These are phyloP conservation scores for Rotaria socialis DNA, from an alignment of 2,888 invertebrate genomes.

Conservation along the genomic window DNA sequence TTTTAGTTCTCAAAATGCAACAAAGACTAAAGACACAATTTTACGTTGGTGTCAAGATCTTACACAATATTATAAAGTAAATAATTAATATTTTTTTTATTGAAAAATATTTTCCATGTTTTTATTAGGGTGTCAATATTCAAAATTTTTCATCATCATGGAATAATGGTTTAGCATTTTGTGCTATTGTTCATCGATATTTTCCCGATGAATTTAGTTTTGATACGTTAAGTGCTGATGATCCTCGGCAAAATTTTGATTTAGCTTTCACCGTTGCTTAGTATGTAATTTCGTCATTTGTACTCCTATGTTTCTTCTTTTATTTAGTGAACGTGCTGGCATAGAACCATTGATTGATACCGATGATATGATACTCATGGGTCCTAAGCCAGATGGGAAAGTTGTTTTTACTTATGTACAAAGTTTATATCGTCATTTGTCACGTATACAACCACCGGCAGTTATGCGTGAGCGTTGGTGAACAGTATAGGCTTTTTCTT, in stretches of 20 bases:
- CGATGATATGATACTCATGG: slow-evolving; percentile 33
- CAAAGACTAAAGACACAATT: neutral
- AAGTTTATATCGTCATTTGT: slow-evolving; percentile 28
- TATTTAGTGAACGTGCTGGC: slow-evolving; percentile 17
- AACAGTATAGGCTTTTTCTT: neutral
- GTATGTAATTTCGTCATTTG: neutral
- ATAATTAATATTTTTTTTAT: neutral
- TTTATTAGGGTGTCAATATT: slow-evolving; percentile 11
- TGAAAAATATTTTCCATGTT: too few species aligned
- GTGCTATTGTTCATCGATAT: slow-evolving; percentile 37
- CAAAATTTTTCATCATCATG: slow-evolving; percentile 9
- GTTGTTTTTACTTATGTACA: slow-evolving; percentile 37
- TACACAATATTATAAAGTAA: slow-evolving; percentile 31
- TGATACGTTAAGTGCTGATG: neutral
- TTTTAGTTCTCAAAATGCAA: neutral
- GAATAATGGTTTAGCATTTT: slow-evolving; percentile 30
- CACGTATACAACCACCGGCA: slow-evolving; percentile 13
- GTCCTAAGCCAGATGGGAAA: slow-evolving; percentile 22
- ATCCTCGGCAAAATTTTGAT: slow-evolving; percentile 16
- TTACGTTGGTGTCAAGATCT: slow-evolving; percentile 36
- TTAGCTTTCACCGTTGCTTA: slow-evolving; percentile 11
- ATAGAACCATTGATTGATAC: slow-evolving; percentile 35
- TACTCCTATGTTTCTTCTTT: neutral
- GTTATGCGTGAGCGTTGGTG: neutral
- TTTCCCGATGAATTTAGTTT: slow-evolving; percentile 14